Percentiles rank a stretch among this genome's conserved stretches.
phyloP scores from a whole-genome alignment of 2,113 vertebrate genomes.

The Seriola aureovittata region DNA sequence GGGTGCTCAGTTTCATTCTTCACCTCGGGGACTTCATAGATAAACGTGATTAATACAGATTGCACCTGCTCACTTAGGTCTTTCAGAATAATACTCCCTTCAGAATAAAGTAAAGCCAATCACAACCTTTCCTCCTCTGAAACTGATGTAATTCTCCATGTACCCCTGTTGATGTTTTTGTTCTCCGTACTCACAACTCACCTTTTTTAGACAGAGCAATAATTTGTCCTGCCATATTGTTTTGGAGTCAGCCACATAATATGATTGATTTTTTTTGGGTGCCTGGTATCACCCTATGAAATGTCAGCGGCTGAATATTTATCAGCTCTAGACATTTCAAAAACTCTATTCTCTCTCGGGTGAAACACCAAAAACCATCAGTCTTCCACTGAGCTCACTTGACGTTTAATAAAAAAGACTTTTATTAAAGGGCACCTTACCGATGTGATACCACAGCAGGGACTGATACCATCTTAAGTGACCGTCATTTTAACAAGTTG shows the following conservation, averaged over 20 bases:
- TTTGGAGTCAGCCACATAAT: constrained; percentile 34
- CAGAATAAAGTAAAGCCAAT: constrained; percentile 7
- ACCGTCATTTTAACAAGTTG: background rate
- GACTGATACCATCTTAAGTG: background rate
- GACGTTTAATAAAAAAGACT: constrained; percentile 34
- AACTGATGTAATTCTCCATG: constrained; percentile 4
- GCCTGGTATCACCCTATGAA: constrained; percentile 40
- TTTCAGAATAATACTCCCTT: background rate
- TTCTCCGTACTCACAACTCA: constrained; percentile 5
- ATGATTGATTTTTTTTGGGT: constrained; percentile 43
- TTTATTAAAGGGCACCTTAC: constrained; percentile 43
- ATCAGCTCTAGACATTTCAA: constrained; percentile 34
- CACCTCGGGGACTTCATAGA: constrained; percentile 3
- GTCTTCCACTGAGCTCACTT: constrained; percentile 35
- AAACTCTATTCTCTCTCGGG: constrained; percentile 30
- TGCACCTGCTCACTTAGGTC: constrained; percentile 8
- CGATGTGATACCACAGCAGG: background rate
- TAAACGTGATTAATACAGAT: constrained; percentile 1
- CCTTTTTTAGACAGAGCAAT: constrained; percentile 5
- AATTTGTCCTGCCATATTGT: constrained; percentile 27
- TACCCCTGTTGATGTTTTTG: background rate
- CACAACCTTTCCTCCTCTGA: background rate
- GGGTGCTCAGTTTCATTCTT: constrained; percentile 8
- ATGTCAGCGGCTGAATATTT: constrained; percentile 65
- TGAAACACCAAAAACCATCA: constrained; percentile 45